Evolutionary conservation across 1,140 invertebrate genomes (phyloP).

Genomic region (Stegodyphus dumicola): DNA sequence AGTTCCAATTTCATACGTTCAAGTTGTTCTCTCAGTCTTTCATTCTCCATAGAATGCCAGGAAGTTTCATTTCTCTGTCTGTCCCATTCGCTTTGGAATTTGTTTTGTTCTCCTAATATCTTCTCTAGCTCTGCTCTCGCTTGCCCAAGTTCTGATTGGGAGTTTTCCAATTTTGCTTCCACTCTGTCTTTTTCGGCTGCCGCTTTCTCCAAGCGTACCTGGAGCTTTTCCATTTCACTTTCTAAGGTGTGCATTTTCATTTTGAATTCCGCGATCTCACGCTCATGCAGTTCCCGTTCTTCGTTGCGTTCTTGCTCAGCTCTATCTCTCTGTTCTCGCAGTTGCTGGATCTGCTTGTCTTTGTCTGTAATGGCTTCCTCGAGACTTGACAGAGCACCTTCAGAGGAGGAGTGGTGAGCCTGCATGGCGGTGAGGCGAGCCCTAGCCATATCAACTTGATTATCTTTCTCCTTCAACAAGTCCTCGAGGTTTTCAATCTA

Average conservation of each 20-base stretch:
- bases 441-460: conserved; percentile 94
- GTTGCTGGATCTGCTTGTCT: conserved; percentile 93
- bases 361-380: conserved; percentile 97
- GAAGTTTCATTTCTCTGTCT: conserved; percentile 67
- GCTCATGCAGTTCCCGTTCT: conserved; percentile 91
- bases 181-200: conserved; percentile 89
- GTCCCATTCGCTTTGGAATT: conserved; percentile 64
- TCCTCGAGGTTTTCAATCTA: conserved; percentile 99
- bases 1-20: conserved; percentile 61
- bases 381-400: conserved; percentile 88
- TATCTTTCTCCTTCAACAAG: conserved; percentile 96
- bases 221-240: conserved; percentile 90
- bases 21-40: conserved; percentile 72
- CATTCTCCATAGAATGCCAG: conserved; percentile 89
- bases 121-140: conserved; percentile 93
- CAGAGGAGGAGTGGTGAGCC: conserved; percentile 90
- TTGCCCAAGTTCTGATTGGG: conserved; percentile 91
- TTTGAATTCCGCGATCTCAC: conserved; percentile 94
- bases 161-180: conserved; percentile 89
- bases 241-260: conserved; percentile 90
- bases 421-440: conserved; percentile 88
- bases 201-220: conserved; percentile 83
- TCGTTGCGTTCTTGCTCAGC: conserved; percentile 96
- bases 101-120: conserved; percentile 78
- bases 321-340: conserved; percentile 90